Conservation (phyloP, 1,140 invertebrate genomes). For the Daktulosphaira vitifoliae region DNA sequence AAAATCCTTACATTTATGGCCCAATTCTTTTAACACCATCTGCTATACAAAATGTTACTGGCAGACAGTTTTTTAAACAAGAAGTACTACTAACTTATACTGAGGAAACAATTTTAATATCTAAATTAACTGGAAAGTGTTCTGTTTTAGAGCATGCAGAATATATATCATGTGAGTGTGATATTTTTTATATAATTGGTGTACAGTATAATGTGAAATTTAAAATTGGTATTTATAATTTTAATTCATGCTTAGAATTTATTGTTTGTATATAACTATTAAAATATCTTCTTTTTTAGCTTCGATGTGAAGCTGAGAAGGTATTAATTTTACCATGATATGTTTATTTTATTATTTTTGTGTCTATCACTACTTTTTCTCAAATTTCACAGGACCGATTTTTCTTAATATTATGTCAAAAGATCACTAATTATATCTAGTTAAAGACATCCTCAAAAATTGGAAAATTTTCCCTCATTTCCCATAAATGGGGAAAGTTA, state of each 20-base stretch:
- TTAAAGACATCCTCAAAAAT: no score
- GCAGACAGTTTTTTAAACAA: constrained; percentile 83
- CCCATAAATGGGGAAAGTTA: no score
- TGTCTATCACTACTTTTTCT: no score
- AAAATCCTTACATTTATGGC: constrained; percentile 83
- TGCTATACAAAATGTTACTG: constrained; percentile 68
- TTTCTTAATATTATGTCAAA: no score
- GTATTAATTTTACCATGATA: no score
- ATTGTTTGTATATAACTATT: not conserved
- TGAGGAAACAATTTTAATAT: constrained; percentile 82
- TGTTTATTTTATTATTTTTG: no score
- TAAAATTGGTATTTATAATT: not conserved
- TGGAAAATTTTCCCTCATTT: no score
- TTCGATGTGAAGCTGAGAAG: no score
- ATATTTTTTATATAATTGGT: not conserved
- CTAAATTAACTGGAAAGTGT: constrained; percentile 85
- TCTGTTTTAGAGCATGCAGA: constrained; percentile 83
- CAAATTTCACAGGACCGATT: no score
- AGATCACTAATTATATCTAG: no score
- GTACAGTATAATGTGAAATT: not conserved
- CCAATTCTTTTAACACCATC: constrained; percentile 83
- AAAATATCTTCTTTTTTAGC: no score
- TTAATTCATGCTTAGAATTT: constrained; percentile 2
- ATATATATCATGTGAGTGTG: constrained; percentile 74
- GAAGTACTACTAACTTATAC: constrained; percentile 87